Percentiles rank a stretch among this genome's conserved stretches.
Conservation (phyloP, 2,888 invertebrate genomes). For the Agriotes lineatus region DNA sequence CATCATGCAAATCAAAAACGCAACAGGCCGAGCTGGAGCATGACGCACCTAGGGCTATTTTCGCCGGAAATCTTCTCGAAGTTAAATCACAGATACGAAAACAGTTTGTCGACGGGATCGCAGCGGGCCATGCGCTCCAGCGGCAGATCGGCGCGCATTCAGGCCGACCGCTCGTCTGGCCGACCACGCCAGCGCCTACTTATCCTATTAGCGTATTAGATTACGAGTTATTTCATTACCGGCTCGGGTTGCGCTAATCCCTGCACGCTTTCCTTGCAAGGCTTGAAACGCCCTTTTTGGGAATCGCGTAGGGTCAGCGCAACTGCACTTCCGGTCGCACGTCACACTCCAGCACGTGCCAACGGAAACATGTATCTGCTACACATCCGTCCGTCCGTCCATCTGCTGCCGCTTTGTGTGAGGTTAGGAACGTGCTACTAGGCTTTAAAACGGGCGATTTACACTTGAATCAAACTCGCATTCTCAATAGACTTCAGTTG, state of each 20-base stretch:
- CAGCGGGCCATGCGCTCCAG: too few species aligned
- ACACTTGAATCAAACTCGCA: too few species aligned
- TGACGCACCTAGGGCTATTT: neutral
- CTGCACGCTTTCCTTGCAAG: constrained; percentile 5
- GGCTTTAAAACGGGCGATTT: too few species aligned
- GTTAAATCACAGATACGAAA: constrained; percentile 11
- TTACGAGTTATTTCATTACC: constrained; percentile 31
- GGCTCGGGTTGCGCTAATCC: constrained; percentile 30
- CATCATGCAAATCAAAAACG: constrained; percentile 26
- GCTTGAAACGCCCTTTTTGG: neutral
- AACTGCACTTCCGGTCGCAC: constrained; percentile 48
- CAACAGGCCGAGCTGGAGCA: constrained; percentile 10
- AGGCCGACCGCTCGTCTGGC: constrained; percentile 7
- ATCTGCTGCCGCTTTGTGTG: constrained; percentile 29
- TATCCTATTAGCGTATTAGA: constrained; percentile 38
- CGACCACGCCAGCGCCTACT: constrained; percentile 25
- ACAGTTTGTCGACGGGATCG: constrained; percentile 2
- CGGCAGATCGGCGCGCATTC: too few species aligned
- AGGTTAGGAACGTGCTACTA: neutral
- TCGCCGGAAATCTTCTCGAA: neutral
- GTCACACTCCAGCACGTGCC: constrained; percentile 58
- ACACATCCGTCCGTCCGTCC: constrained; percentile 42
- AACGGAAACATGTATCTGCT: constrained; percentile 52
- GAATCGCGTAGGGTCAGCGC: constrained; percentile 9
- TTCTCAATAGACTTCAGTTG: too few species aligned